These are phyloP conservation scores for Cheilosia soror DNA, from an alignment of 2,888 invertebrate genomes.

Conservation along the genomic window DNA sequence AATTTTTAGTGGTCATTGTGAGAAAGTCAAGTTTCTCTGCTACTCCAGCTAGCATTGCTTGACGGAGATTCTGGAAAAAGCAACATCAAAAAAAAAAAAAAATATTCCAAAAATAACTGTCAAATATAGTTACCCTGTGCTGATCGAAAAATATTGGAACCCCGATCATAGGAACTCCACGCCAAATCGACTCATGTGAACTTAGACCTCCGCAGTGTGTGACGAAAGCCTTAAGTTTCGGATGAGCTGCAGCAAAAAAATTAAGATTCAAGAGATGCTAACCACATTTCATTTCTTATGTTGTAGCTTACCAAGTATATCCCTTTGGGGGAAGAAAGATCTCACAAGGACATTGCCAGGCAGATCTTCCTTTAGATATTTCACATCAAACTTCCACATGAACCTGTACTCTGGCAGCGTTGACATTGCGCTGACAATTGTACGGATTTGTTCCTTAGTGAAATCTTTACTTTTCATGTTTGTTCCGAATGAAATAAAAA, in stretches of 20 bases:
- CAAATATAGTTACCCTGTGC: conserved; percentile 56
- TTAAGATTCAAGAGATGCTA: no score
- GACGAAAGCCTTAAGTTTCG: conserved; percentile 78
- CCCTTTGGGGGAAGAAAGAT: conserved; percentile 76
- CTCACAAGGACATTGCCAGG: conserved; percentile 76
- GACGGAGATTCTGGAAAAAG: conserved; percentile 58
- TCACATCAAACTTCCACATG: conserved; percentile 81
- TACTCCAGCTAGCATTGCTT: conserved; percentile 71
- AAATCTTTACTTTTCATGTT: conserved; percentile 77
- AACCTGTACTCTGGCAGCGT: conserved; percentile 80
- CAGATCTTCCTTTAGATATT: conserved; percentile 61
- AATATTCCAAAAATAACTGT: background rate
- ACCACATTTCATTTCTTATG: no score
- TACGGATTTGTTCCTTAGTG: conserved; percentile 69
- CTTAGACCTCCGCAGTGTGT: conserved; percentile 80
- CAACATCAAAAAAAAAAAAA: background rate
- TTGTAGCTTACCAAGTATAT: conserved; percentile 76
- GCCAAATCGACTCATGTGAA: conserved; percentile 79
- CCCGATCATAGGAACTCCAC: conserved; percentile 80
- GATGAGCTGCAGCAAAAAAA: conserved; percentile 74
- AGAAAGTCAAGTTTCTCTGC: conserved; percentile 74
- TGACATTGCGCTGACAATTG: conserved; percentile 73
- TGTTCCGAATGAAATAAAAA: conserved; percentile 81
- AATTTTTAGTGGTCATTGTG: conserved; percentile 63
- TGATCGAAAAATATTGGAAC: conserved; percentile 80